Evolutionary conservation across 2,888 invertebrate genomes (phyloP).

Genomic region (Cheilosia vulpina): DNA sequence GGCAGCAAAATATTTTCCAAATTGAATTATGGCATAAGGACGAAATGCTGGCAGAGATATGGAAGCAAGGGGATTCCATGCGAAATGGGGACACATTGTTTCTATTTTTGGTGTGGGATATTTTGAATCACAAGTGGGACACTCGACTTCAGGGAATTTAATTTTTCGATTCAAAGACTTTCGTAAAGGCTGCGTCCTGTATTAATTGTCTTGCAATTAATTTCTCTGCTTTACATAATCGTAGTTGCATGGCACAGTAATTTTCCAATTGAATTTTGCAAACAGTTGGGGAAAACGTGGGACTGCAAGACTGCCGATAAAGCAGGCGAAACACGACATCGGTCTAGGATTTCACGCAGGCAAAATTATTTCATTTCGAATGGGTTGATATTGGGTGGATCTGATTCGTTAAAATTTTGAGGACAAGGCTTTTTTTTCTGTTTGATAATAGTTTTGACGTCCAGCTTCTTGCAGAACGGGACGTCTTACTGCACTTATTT

Average conservation of each 20-base stretch:
- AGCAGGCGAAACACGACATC: too few relatives aligned
- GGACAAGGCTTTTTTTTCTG: too few relatives aligned
- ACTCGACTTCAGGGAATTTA: slow-evolving; percentile 2
- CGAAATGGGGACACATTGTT: slow-evolving; percentile 21
- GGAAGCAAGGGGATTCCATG: background rate
- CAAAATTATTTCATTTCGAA: too few relatives aligned
- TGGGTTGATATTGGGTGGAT: too few relatives aligned
- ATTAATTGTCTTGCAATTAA: slow-evolving; percentile 23
- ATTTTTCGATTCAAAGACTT: slow-evolving; percentile 28
- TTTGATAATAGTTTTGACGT: too few relatives aligned
- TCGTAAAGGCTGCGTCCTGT: background rate
- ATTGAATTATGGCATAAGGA: slow-evolving; percentile 55
- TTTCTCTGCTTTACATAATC: slow-evolving; percentile 27
- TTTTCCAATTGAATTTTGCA: slow-evolving; percentile 32
- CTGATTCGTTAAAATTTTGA: too few relatives aligned
- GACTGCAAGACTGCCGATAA: background rate
- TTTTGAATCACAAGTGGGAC: slow-evolving; percentile 5
- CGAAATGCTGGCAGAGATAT: background rate
- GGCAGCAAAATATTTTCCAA: slow-evolving; percentile 33
- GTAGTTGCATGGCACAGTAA: slow-evolving; percentile 28
- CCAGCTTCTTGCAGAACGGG: too few relatives aligned
- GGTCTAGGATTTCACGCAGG: too few relatives aligned
- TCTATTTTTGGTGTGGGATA: slow-evolving; percentile 15
- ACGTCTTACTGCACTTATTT: too few relatives aligned
- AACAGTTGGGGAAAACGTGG: background rate